Evolutionary conservation across 2,888 invertebrate species (phyloP).

Genomic region (Andrena haemorrhoa): DNA sequence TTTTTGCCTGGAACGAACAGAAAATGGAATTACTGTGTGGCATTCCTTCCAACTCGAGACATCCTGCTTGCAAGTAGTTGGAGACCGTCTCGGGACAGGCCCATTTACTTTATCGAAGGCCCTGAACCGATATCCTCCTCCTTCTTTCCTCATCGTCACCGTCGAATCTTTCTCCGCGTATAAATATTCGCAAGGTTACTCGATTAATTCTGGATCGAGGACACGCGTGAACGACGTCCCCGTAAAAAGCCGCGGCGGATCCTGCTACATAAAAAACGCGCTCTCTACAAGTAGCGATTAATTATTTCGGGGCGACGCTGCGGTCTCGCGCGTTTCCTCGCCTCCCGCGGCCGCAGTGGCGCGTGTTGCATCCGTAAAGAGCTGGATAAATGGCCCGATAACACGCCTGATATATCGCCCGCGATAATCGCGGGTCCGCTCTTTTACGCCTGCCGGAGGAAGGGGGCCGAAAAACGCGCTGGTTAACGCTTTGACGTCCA

Average conservation of each 20-base stretch:
- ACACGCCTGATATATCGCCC: conserved; percentile 49
- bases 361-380: conserved; percentile 38
- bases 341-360: conserved; percentile 8
- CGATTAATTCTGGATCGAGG: conserved; percentile 60
- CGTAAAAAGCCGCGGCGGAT: conserved; percentile 30
- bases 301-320: conserved; percentile 40
- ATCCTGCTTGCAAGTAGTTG: conserved; percentile 5
- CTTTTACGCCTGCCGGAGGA: conserved; percentile 19
- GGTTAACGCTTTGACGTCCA: conserved; percentile 32
- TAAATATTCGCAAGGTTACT: conserved; percentile 52
- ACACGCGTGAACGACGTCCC: conserved; percentile 32
- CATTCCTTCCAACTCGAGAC: conserved; percentile 32
- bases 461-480: conserved; percentile 14
- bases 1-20: too few species aligned
- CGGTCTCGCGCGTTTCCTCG: conserved; percentile 24
- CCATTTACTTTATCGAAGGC: conserved; percentile 39
- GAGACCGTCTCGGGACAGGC: conserved; percentile 22
- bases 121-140: conserved; percentile 53
- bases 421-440: conserved; percentile 25
- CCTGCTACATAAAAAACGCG: conserved; percentile 11
- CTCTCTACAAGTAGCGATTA: conserved; percentile 36
- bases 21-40: conserved; percentile 13
- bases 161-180: conserved; percentile 16
- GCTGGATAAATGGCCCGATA: conserved; percentile 48
- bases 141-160: conserved; percentile 12